Evolutionary conservation across 1,140 invertebrate genomes (phyloP).

Genomic region (Drosophila gunungcola): DNA sequence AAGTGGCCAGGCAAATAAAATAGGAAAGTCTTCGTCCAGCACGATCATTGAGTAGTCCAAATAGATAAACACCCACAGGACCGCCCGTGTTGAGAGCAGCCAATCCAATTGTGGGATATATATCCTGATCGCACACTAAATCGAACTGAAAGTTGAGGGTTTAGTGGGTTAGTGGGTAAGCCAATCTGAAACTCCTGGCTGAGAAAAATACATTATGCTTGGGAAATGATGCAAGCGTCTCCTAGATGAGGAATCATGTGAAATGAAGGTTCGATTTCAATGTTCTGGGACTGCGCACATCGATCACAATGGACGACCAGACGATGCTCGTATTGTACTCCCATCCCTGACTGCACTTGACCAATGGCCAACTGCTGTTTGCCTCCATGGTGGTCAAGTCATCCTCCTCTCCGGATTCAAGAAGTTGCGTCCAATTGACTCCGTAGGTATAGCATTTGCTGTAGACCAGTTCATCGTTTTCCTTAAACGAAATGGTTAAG

Average conservation of each 20-base stretch:
- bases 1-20: slow-evolving; percentile 91
- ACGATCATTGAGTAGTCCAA: slow-evolving; percentile 93
- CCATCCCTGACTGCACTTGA: slow-evolving; percentile 91
- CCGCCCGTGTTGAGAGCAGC: slow-evolving; percentile 93
- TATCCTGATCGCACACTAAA: slow-evolving; percentile 92
- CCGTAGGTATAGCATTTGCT: slow-evolving; percentile 89
- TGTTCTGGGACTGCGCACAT: slow-evolving; percentile 87
- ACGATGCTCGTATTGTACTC: slow-evolving; percentile 90
- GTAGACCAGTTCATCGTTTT: slow-evolving; percentile 85
- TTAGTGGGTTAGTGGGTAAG: neutral
- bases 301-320: slow-evolving; percentile 91
- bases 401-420: slow-evolving; percentile 61
- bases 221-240: slow-evolving; percentile 53
- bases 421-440: slow-evolving; percentile 89
- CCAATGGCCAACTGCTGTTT: slow-evolving; percentile 87
- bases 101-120: slow-evolving; percentile 93
- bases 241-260: slow-evolving; percentile 47
- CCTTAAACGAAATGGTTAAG: slow-evolving; percentile 67
- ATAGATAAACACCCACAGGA: slow-evolving; percentile 93
- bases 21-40: slow-evolving; percentile 93
- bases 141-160: slow-evolving; percentile 89
- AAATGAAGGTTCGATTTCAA: neutral
- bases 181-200: slow-evolving; percentile 32
- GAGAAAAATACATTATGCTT: slow-evolving; percentile 2
- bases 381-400: slow-evolving; percentile 78